Evolutionary conservation across 2,797 vertebrate genomes (phyloP).

Genomic region (Acrossocheilus fasciatus): DNA sequence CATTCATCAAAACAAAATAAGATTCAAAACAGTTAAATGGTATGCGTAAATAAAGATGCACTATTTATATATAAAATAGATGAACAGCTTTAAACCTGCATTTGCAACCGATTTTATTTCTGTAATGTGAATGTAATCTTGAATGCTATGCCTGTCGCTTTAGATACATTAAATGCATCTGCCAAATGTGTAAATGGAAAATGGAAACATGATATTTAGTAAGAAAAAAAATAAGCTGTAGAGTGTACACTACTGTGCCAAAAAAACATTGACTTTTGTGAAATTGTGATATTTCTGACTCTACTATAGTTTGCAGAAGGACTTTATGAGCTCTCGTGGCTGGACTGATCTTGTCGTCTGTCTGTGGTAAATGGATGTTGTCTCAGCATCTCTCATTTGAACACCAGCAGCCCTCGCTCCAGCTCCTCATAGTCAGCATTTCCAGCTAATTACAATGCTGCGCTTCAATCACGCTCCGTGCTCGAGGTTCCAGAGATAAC

Average conservation of each 20-base stretch:
- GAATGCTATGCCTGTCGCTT: not conserved
- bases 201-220: not conserved
- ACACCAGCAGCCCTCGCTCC: slow-evolving; percentile 8
- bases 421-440: slow-evolving; percentile 62
- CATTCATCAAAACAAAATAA: not conserved
- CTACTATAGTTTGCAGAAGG: slow-evolving; percentile 13
- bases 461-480: slow-evolving; percentile 60
- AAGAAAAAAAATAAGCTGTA: not conserved
- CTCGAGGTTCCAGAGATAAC: slow-evolving; percentile 60
- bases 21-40: not conserved
- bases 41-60: not conserved
- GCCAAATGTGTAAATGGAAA: not conserved
- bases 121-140: not conserved
- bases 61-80: not conserved
- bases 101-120: not conserved
- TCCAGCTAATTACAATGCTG: slow-evolving; percentile 67
- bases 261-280: not conserved
- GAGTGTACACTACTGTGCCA: not conserved
- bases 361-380: slow-evolving; percentile 53
- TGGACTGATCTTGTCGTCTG: slow-evolving; percentile 5
- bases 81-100: not conserved
- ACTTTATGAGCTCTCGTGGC: slow-evolving; percentile 27
- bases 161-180: not conserved
- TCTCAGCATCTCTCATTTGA: slow-evolving; percentile 44
- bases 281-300: slow-evolving; percentile 4